Percentiles rank a stretch among this genome's conserved stretches.
phyloP scores from a whole-genome alignment of 2,888 invertebrate genomes.

The Plagodis dolabraria region DNA sequence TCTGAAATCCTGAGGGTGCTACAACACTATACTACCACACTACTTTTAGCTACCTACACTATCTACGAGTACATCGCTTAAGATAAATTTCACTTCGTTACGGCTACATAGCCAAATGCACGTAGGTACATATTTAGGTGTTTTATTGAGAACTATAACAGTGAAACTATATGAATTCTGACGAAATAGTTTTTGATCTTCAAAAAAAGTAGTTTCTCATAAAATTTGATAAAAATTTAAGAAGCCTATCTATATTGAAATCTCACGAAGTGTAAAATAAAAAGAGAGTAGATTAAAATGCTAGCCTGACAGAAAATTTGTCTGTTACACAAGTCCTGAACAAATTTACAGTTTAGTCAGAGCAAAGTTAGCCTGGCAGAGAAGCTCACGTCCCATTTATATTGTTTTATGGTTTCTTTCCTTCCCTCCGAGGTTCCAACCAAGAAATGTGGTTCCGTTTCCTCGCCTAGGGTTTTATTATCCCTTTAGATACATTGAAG shows the following conservation, averaged over 20 bases:
- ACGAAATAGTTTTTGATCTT: no score
- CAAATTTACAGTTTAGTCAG: conserved; percentile 54
- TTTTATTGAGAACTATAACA: no score
- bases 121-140: no score
- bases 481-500: conserved; percentile 37
- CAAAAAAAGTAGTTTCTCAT: not conserved
- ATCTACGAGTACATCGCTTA: no score
- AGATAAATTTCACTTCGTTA: no score
- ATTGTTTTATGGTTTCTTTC: conserved; percentile 78
- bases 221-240: not conserved
- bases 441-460: conserved; percentile 65
- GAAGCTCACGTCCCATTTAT: conserved; percentile 73
- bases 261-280: conserved; percentile 11
- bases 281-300: conserved; percentile 23
- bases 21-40: no score
- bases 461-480: conserved; percentile 58
- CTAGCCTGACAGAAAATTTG: conserved; percentile 29
- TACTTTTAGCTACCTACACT: no score
- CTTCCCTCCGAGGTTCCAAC: conserved; percentile 58
- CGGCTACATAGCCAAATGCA: no score
- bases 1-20: no score
- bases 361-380: conserved; percentile 58
- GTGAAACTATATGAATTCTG: no score
- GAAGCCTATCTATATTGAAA: not conserved
- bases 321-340: conserved; percentile 46